Conservation (phyloP, 2,113 vertebrate species). For the Panurus biarmicus region DNA sequence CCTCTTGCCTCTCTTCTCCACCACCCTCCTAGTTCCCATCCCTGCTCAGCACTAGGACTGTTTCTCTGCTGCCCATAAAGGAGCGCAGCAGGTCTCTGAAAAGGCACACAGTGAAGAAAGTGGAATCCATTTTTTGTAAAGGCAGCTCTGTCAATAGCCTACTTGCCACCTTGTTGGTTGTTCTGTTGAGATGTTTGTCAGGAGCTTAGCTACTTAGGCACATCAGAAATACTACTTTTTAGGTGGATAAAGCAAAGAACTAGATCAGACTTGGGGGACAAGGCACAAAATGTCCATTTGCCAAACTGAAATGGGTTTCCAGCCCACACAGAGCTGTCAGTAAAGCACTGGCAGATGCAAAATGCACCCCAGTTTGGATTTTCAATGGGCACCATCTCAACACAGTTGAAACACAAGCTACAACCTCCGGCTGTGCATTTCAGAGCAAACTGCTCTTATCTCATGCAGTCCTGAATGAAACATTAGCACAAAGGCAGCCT, state of each 20-base stretch:
- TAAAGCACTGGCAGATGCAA: slow-evolving; percentile 42
- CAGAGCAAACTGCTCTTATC: slow-evolving; percentile 34
- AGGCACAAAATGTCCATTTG: slow-evolving; percentile 54
- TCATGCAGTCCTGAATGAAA: background rate
- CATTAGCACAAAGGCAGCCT: slow-evolving; percentile 8
- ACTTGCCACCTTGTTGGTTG: slow-evolving; percentile 6
- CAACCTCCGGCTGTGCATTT: slow-evolving; percentile 6
- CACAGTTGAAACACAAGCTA: slow-evolving; percentile 41
- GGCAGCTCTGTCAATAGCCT: background rate
- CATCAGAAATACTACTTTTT: background rate
- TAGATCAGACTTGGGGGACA: slow-evolving; percentile 44
- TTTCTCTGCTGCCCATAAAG: background rate
- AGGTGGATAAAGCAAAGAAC: slow-evolving; percentile 34
- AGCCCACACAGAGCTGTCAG: slow-evolving; percentile 30
- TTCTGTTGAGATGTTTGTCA: slow-evolving; percentile 50
- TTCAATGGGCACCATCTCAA: slow-evolving; percentile 57
- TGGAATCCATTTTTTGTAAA: background rate
- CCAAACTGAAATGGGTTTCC: slow-evolving; percentile 50
- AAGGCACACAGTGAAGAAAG: slow-evolving; percentile 57
- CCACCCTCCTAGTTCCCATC: background rate
- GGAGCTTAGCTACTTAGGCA: background rate
- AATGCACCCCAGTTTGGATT: slow-evolving; percentile 19
- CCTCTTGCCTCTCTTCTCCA: slow-evolving; percentile 13
- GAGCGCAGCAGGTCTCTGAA: slow-evolving; percentile 30
- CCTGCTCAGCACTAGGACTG: background rate